Conservation (phyloP, 2,113 vertebrate species). For the Desmodus rotundus region DNA sequence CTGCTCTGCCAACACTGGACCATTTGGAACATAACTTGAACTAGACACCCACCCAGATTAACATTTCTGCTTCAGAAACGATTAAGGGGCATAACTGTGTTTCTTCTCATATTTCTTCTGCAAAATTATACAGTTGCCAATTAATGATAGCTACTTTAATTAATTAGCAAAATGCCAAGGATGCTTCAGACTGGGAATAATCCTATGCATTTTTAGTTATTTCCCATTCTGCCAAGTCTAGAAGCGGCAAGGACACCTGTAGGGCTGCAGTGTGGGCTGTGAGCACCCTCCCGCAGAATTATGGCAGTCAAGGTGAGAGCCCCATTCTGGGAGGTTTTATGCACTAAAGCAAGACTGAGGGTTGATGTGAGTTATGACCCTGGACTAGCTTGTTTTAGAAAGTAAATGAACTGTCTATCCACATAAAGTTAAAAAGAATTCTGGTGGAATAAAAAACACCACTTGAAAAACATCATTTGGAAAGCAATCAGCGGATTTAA, state of each 20-base stretch:
- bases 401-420: conserved; percentile 39
- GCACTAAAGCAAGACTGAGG: not conserved
- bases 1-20: fast-evolving
- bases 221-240: not conserved
- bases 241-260: not conserved
- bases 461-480: not conserved
- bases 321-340: fast-evolving
- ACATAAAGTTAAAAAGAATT: conserved; percentile 19
- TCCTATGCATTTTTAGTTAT: not conserved
- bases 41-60: not conserved
- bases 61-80: not conserved
- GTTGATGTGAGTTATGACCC: not conserved
- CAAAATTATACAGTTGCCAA: fast-evolving
- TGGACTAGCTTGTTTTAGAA: not conserved
- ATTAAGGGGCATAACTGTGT: fast-evolving
- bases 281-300: not conserved
- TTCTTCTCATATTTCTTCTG: not conserved
- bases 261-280: fast-evolving
- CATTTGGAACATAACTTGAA: not conserved
- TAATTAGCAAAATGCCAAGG: not conserved
- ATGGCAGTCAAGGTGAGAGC: fast-evolving
- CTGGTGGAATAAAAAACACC: not conserved
- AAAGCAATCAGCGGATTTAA: conserved; percentile 49
- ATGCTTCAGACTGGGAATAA: not conserved
- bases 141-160: not conserved